Evolutionary conservation across 2,113 vertebrate species (phyloP).

Genomic region (Symphodus melops): DNA sequence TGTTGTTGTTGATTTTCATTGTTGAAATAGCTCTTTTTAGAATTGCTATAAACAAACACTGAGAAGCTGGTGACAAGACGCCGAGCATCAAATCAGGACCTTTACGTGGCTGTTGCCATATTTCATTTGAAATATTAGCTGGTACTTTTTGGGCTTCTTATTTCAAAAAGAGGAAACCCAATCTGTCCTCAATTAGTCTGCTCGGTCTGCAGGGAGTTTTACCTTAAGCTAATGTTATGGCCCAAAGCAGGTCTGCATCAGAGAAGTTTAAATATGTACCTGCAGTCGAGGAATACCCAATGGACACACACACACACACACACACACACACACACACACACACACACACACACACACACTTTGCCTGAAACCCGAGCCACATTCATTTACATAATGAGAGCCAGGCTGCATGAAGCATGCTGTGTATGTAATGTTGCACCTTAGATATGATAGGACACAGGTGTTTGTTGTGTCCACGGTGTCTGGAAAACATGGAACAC

Average conservation of each 20-base stretch:
- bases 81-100: no score
- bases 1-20: no score
- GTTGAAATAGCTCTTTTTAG: no score
- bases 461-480: conserved; percentile 7
- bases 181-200: conserved; percentile 30
- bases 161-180: not conserved
- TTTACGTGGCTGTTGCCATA: no score
- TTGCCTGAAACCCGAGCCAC: conserved; percentile 40
- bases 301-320: conserved; percentile 27
- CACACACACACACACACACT: conserved; percentile 29
- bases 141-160: not conserved
- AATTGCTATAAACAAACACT: no score
- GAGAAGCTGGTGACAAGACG: no score
- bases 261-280: conserved; percentile 21
- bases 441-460: not conserved
- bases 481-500: not conserved
- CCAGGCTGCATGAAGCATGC: conserved; percentile 11
- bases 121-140: no score
- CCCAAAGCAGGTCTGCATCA: not conserved
- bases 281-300: conserved; percentile 30
- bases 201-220: conserved; percentile 11
- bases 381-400: conserved; percentile 53
- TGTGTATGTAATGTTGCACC: conserved; percentile 42
- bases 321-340: no score
- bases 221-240: conserved; percentile 3